Evolutionary conservation across 2,888 invertebrate genomes (phyloP).

Genomic region (Leucoptera coffeella): DNA sequence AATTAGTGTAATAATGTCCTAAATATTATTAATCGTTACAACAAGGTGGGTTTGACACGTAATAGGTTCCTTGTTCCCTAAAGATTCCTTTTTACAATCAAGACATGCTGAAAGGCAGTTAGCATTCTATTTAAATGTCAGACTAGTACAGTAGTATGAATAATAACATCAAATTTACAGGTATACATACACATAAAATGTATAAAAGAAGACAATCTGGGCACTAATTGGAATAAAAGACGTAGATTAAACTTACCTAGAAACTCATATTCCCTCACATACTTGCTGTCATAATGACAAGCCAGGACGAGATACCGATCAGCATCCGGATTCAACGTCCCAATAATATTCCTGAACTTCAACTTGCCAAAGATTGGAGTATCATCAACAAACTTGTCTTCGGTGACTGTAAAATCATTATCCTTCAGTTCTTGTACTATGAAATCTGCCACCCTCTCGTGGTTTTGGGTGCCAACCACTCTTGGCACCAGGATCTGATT

Average conservation of each 20-base stretch:
- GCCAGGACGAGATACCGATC: slow-evolving; percentile 71
- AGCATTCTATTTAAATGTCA: no score
- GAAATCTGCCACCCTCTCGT: slow-evolving; percentile 47
- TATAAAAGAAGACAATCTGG: no score
- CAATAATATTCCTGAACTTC: slow-evolving; percentile 81
- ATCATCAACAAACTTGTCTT: slow-evolving; percentile 62
- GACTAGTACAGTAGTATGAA: no score
- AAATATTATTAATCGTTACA: no score
- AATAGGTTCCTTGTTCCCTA: no score
- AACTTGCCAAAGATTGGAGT: slow-evolving; percentile 74
- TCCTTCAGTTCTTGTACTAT: slow-evolving; percentile 50
- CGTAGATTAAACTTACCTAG: slow-evolving; percentile 56
- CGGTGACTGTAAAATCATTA: slow-evolving; percentile 72
- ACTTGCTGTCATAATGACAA: slow-evolving; percentile 91
- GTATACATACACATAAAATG: no score
- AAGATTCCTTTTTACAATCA: no score
- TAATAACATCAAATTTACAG: no score
- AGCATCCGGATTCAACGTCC: slow-evolving; percentile 69
- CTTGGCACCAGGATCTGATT: slow-evolving; percentile 77
- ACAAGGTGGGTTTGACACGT: no score
- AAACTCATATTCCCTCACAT: slow-evolving; percentile 60
- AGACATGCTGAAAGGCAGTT: no score
- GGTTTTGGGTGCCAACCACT: slow-evolving; percentile 75
- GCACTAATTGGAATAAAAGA: no score
- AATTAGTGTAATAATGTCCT: no score